Evolutionary conservation across 2,888 invertebrate genomes (phyloP).

Genomic region (Tachina grossa): DNA sequence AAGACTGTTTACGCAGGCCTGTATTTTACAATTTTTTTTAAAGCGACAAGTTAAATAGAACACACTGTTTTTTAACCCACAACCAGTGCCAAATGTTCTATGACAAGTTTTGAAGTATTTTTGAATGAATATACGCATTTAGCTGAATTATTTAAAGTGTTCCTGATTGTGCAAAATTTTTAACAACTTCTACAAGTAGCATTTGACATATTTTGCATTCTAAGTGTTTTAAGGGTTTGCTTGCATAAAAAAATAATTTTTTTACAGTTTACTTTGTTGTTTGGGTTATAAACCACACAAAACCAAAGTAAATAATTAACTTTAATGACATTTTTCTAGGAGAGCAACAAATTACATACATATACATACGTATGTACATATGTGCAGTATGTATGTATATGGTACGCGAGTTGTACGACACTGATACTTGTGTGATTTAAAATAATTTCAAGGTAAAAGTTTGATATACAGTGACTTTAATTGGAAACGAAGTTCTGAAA

Average conservation of each 20-base stretch:
- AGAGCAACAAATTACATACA: conserved; percentile 47
- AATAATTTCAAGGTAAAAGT: conserved; percentile 28
- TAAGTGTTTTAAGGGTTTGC: conserved; percentile 23
- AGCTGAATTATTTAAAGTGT: conserved; percentile 49
- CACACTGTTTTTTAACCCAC: background rate
- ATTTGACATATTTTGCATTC: conserved; percentile 37
- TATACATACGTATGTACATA: too few relatives aligned
- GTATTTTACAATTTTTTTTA: background rate
- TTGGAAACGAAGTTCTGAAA: too few relatives aligned
- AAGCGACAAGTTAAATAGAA: background rate
- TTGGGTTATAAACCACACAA: conserved; percentile 10
- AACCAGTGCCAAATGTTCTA: background rate
- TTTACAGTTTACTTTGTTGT: conserved; percentile 11
- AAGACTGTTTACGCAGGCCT: too few relatives aligned
- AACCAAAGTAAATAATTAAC: conserved; percentile 58
- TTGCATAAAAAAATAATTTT: background rate
- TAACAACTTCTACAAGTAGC: conserved; percentile 24
- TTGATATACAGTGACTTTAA: conserved; percentile 8
- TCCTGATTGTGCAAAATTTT: conserved; percentile 51
- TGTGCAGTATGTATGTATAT: background rate
- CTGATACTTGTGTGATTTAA: conserved; percentile 18
- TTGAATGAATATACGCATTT: conserved; percentile 11
- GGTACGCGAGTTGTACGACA: conserved; percentile 1
- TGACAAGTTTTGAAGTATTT: background rate
- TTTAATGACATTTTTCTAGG: conserved; percentile 61